Conservation (phyloP, 2,113 vertebrate genomes). For the Phylloscopus whistleri region DNA sequence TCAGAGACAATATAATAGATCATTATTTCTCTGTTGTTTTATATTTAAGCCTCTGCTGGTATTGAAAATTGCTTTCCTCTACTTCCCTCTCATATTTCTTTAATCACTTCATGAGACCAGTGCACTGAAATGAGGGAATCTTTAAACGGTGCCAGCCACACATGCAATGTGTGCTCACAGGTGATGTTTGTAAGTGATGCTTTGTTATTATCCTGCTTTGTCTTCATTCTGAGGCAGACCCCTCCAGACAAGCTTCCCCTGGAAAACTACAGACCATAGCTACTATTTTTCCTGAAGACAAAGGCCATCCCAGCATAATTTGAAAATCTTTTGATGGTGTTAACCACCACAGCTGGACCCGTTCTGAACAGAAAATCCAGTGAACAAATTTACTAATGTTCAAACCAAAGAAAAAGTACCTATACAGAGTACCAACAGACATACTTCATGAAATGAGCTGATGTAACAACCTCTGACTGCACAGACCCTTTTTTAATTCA, state of each 20-base stretch:
- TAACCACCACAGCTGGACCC: background rate
- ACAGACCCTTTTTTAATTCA: background rate
- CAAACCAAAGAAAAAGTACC: background rate
- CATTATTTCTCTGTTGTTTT: constrained; percentile 17
- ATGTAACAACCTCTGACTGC: background rate
- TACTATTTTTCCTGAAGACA: background rate
- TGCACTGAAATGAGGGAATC: background rate
- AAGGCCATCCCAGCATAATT: background rate
- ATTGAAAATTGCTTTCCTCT: background rate
- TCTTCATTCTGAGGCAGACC: background rate
- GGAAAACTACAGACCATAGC: background rate
- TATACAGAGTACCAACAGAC: background rate
- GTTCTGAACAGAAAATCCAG: background rate
- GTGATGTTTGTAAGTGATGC: background rate
- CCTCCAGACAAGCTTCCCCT: background rate
- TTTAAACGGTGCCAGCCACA: background rate
- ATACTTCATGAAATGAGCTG: background rate
- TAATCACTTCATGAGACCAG: background rate
- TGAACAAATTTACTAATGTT: background rate
- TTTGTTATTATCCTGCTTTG: background rate
- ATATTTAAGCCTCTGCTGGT: background rate
- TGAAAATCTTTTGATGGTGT: background rate
- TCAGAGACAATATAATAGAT: background rate
- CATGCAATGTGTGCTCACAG: background rate
- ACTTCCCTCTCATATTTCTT: background rate